Base-by-base conservation (phyloP, 92 coral and sea anemone genomes). In the Palythoa grandiflora region DNA sequence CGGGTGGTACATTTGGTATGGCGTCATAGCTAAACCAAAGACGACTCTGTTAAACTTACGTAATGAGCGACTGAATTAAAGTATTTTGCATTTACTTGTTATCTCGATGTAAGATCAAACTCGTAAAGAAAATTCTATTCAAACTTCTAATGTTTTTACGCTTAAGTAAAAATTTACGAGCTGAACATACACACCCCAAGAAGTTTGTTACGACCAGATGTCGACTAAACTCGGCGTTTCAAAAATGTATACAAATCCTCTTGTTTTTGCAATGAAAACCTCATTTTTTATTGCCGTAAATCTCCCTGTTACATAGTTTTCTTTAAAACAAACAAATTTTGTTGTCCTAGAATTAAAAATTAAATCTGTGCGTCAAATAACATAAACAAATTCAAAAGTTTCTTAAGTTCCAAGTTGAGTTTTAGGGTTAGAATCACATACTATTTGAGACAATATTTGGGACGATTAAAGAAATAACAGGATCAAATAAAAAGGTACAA, bases 301-400 rank as follows among this genome's bases (percentile, higher is more conserved):
- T 66, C 75, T 48, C 74, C 71, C 73, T 44, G 44, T 35, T 60
- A 81, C 65, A 65, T 63, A 54, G 40, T 81, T 81, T 81, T 81
- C 47, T 66, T 81, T 81, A 81, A 81, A 81, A 81, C 86, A 81
- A 81, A 81, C 86, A 50, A 66, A 65, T 6, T 81, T 40, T 66
- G 59, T 81, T 81, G 40, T 81, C 15, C 59, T 61, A 66, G 86
- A 81, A 65, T 81, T 66, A 81, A 66, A 81, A 65, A 81, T 81
- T 65, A 81, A 66, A 81, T 28, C 28, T 63, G 66, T 65, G 35
- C 44, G 48, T 81, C 75, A 21, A 65, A 71, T 44, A 81, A 81
- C 21, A 81, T 66, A 66, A 66, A 81, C 60, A 81, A 68, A 44
- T 65, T 51, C n/a, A n/a, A n/a, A n/a, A n/a, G n/a, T 50, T 28